Evolutionary conservation across 2,797 vertebrate genomes (phyloP), one percentile per base, ranked within the genome.

Genomic region (Sitta carolinensis): DNA sequence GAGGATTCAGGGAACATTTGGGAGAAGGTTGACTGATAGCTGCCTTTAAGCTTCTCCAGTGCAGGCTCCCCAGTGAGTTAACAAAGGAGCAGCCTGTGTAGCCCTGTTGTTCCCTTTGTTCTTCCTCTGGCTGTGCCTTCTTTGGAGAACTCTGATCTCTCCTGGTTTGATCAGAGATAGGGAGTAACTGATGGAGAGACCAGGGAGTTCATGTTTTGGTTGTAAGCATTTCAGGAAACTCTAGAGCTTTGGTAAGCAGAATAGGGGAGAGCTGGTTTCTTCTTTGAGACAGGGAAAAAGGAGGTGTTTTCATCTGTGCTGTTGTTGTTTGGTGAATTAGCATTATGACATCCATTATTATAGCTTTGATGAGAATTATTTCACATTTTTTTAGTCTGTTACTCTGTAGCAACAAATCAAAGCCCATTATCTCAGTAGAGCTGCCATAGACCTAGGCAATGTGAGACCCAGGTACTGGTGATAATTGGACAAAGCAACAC

Each of bases 21-120:
- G 2, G 5, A 25, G 9, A n/a, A 84, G 19, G 11, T 25, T 87
- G 70, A 47, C 27, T 82, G 66, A 54, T 78, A 38, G 19, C 45
- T 87, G 54, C n/a, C 30, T 89, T 80, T 82, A 68, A 78, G 47
- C 75, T 73, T 79, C 72, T 38, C 36, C 59, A 58, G 9, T 4
- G 15, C 67, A 69, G 63, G 40, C 70, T 91, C 25, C 84, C 67
- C 1, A 15, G 59, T 79, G 89, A 34, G 43, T 76, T 96, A 95
- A 96, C 94, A 95, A 95, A 94, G 82, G 82, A 92, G n/a, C 55
- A 70, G 93, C 48, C 48, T 76, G 67, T 62, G 55, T 66, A 89
- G 79, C 48, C 75, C 59, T 87, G 84, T 61, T 85, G 70, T 76
- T 94, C 40, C 64, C 68, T 95, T 96, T 95, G 93, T 96, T 95